Evolutionary conservation across 2,797 vertebrate genomes (phyloP).

Genomic region (Aulostomus chinensis): DNA sequence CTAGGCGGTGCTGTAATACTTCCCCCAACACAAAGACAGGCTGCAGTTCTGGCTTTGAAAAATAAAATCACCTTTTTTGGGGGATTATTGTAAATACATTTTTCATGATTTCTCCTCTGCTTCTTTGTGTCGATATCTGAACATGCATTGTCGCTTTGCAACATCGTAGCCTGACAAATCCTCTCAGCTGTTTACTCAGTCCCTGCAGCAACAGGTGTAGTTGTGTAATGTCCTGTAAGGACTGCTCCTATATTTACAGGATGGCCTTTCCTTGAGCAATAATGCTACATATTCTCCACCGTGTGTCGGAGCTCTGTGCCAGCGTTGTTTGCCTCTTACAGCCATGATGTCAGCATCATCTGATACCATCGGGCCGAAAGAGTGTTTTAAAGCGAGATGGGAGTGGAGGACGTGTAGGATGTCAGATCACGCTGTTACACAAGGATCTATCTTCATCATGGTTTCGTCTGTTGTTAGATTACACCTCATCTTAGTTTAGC

Average conservation of each 20-base stretch:
- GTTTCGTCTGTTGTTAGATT: slow-evolving; percentile 27
- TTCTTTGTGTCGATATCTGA: too few species aligned
- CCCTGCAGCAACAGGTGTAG: slow-evolving; percentile 46
- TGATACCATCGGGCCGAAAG: slow-evolving; percentile 14
- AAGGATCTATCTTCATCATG: slow-evolving; percentile 15
- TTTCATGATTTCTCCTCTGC: too few species aligned
- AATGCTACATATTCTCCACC: neutral
- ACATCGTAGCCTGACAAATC: too few species aligned
- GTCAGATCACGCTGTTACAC: slow-evolving; percentile 11
- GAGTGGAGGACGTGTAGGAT: slow-evolving; percentile 11
- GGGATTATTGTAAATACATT: neutral
- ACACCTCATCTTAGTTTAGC: slow-evolving; percentile 8
- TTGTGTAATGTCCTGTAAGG: slow-evolving; percentile 23
- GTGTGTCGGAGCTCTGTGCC: neutral
- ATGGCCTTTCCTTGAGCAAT: slow-evolving; percentile 21
- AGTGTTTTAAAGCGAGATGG: slow-evolving; percentile 8
- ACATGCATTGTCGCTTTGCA: too few species aligned
- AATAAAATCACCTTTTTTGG: too few species aligned
- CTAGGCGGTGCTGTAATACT: slow-evolving; percentile 32
- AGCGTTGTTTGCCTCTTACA: neutral
- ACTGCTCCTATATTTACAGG: slow-evolving; percentile 30
- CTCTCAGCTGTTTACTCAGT: too few species aligned
- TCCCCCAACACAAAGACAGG: too few species aligned
- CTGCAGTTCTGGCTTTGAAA: too few species aligned
- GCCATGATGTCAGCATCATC: slow-evolving; percentile 16